phyloP scores from a whole-genome alignment of 2,113 vertebrate genomes.

The Phalacrocorax aristotelis region DNA sequence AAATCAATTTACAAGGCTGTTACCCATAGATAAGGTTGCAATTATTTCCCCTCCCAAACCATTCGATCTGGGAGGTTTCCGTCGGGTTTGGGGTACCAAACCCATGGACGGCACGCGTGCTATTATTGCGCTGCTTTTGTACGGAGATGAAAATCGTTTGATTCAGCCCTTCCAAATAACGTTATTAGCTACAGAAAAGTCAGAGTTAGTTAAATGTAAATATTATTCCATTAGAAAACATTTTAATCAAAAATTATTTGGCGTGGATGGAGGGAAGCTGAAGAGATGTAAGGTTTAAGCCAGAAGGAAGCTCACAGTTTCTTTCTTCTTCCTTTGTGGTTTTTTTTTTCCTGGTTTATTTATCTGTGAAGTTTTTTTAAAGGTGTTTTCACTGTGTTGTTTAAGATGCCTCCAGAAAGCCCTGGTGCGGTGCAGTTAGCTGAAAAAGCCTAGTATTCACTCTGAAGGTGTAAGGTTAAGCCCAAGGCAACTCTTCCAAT shows the following conservation, averaged over 20 bases:
- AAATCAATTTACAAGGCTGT: background rate
- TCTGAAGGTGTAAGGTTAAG: background rate
- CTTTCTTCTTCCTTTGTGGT: background rate
- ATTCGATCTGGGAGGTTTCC: background rate
- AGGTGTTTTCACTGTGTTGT: background rate
- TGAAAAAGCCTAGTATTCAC: background rate
- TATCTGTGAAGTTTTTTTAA: background rate
- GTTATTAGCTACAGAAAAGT: background rate
- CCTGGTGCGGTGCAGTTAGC: background rate
- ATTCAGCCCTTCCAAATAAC: background rate
- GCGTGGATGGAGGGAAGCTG: background rate
- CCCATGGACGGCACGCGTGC: background rate
- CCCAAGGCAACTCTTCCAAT: background rate
- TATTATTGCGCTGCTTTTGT: background rate
- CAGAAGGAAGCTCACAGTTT: background rate
- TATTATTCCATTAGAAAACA: background rate
- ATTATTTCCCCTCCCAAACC: rapidly evolving
- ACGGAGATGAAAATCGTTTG: background rate
- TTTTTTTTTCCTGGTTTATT: background rate
- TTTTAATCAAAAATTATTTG: background rate
- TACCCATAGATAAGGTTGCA: background rate
- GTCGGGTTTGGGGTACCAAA: background rate
- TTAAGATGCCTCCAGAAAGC: background rate
- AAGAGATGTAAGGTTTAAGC: background rate
- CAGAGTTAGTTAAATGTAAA: background rate